Evolutionary conservation across 2,797 vertebrate species (phyloP).

Genomic region (Manis pentadactyla): DNA sequence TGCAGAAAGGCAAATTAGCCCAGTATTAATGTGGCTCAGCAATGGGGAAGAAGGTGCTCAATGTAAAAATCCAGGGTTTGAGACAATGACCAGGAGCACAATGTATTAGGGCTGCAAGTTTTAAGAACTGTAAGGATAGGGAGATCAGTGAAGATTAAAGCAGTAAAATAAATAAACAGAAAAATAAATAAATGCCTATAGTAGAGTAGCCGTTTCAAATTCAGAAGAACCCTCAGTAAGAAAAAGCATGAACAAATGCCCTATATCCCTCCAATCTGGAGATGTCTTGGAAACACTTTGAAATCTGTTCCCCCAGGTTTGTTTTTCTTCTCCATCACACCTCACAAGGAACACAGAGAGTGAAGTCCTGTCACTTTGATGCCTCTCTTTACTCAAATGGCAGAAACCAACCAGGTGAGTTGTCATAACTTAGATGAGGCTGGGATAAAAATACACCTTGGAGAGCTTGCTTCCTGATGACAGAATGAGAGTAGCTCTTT

Average conservation of each 20-base stretch:
- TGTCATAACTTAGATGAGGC: slow-evolving; percentile 76
- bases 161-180: not conserved
- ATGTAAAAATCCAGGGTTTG: not conserved
- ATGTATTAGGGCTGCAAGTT: not conserved
- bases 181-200: not conserved
- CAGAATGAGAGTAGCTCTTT: slow-evolving; percentile 69
- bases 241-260: not conserved
- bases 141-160: not conserved
- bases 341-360: slow-evolving; percentile 35
- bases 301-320: slow-evolving; percentile 67
- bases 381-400: slow-evolving; percentile 70
- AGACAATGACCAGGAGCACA: not conserved
- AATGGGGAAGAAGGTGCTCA: not conserved
- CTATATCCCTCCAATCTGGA: not conserved
- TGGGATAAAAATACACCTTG: slow-evolving; percentile 76
- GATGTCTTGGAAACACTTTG: slow-evolving; percentile 39
- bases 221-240: not conserved
- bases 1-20: not conserved
- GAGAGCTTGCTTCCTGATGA: slow-evolving; percentile 76
- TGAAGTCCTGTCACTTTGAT: slow-evolving; percentile 74
- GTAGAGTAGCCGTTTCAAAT: not conserved
- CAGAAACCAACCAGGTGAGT: slow-evolving; percentile 82
- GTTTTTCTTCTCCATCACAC: slow-evolving; percentile 48
- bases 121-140: not conserved
- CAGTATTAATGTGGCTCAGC: not conserved